Percentiles rank a stretch among this genome's conserved stretches.
Evolutionary conservation across 2,797 vertebrate species (phyloP).

Genomic region (Zalophus californianus): DNA sequence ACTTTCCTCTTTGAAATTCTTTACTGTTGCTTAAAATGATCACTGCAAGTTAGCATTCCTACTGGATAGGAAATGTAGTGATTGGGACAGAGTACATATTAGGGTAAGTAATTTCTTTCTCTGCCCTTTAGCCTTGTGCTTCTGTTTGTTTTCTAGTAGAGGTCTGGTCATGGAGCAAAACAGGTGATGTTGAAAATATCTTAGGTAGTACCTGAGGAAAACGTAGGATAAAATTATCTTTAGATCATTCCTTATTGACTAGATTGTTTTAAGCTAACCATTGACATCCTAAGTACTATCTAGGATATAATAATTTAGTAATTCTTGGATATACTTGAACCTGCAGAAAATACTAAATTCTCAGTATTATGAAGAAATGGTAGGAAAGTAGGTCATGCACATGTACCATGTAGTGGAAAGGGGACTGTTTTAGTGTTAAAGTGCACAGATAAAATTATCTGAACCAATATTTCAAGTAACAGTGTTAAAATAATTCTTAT

Average conservation of each 20-base stretch:
- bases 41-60: slow-evolving; percentile 36
- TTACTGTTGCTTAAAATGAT: slow-evolving; percentile 31
- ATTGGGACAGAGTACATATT: neutral
- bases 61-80: slow-evolving; percentile 9
- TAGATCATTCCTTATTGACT: neutral
- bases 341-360: neutral
- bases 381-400: neutral
- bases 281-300: neutral
- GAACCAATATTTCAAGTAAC: neutral
- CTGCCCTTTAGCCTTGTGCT: neutral
- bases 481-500: slow-evolving; percentile 31
- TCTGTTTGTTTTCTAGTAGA: neutral
- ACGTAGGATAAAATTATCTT: slow-evolving; percentile 22
- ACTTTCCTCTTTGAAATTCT: slow-evolving; percentile 12
- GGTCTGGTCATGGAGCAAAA: slow-evolving; percentile 36
- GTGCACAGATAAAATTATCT: neutral
- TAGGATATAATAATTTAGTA: neutral
- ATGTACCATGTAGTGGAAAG: neutral
- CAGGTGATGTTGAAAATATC: neutral
- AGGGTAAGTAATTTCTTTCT: slow-evolving; percentile 32
- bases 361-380: slow-evolving; percentile 54
- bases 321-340: slow-evolving; percentile 13
- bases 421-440: neutral
- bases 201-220: slow-evolving; percentile 8
- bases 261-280: slow-evolving; percentile 20